phyloP scores from a whole-genome alignment of 2,888 invertebrate genomes.

The Eupithecia inturbata region DNA sequence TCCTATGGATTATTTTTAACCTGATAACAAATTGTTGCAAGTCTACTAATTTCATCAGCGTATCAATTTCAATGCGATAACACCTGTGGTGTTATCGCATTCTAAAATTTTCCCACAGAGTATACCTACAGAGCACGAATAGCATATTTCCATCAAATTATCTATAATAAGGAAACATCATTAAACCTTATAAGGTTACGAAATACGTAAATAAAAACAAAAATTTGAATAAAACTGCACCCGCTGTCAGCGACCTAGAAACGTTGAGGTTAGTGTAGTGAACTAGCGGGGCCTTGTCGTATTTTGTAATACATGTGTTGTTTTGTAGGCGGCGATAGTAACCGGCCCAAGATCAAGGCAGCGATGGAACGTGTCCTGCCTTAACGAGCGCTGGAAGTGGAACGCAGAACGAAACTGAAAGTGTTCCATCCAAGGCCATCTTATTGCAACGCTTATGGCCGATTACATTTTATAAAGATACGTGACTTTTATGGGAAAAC shows the following conservation, averaged over 20 bases:
- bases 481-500: slow-evolving; percentile 3
- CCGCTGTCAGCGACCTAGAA: slow-evolving; percentile 45
- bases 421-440: slow-evolving; percentile 38
- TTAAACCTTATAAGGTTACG: slow-evolving; percentile 9
- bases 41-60: not conserved
- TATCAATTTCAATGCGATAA: too few species aligned
- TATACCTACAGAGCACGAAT: not conserved
- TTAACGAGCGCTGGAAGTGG: slow-evolving; percentile 39
- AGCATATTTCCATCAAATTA: not conserved
- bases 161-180: slow-evolving; percentile 17
- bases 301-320: slow-evolving; percentile 54
- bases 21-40: not conserved
- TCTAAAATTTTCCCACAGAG: not conserved
- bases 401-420: slow-evolving; percentile 44
- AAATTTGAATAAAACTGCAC: slow-evolving; percentile 51
- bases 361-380: slow-evolving; percentile 59
- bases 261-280: slow-evolving; percentile 47
- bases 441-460: slow-evolving; percentile 11
- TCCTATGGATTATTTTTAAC: slow-evolving; percentile 2
- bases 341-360: slow-evolving; percentile 71
- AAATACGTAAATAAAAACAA: slow-evolving; percentile 27
- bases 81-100: not conserved
- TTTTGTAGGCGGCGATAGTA: slow-evolving; percentile 45
- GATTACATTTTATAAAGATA: not conserved
- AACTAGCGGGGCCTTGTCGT: slow-evolving; percentile 40